These are phyloP conservation scores for Baronia brevicornis DNA, from an alignment of 2,888 invertebrate genomes.

Conservation along the genomic window DNA sequence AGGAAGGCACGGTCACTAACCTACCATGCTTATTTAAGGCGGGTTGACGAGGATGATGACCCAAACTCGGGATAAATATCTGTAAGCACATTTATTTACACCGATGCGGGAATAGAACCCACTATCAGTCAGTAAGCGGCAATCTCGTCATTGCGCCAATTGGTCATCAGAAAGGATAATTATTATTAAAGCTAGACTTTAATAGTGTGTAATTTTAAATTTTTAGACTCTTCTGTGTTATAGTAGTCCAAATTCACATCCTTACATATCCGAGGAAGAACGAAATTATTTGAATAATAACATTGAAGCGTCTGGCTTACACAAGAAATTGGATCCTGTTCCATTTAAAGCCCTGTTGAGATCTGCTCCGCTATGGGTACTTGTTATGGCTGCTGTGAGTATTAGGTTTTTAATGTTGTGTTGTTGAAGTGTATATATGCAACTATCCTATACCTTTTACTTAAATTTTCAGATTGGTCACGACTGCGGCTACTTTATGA, in stretches of 20 bases:
- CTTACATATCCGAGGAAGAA: constrained; percentile 72
- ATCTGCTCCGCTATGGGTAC: constrained; percentile 80
- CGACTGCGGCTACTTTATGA: constrained; percentile 81
- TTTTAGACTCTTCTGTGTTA: constrained; percentile 59
- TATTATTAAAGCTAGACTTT: no score
- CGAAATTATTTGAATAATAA: constrained; percentile 65
- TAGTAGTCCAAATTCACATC: constrained; percentile 65
- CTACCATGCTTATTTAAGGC: no score
- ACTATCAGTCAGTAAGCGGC: no score
- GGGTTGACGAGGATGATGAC: no score
- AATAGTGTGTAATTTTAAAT: no score
- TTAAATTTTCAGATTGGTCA: constrained; percentile 70
- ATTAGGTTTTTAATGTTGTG: no score
- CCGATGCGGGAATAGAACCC: no score
- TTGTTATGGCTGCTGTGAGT: constrained; percentile 80
- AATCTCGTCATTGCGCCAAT: no score
- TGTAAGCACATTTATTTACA: no score
- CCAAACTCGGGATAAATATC: not conserved
- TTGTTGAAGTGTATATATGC: no score
- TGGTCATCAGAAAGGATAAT: no score
- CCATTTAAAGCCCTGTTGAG: constrained; percentile 81
- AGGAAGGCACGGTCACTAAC: no score
- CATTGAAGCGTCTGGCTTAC: constrained; percentile 66
- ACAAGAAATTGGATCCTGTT: constrained; percentile 73
- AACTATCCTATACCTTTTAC: not conserved